phyloP scores from a whole-genome alignment of 1,140 invertebrate species.

The Lycorma delicatula region DNA sequence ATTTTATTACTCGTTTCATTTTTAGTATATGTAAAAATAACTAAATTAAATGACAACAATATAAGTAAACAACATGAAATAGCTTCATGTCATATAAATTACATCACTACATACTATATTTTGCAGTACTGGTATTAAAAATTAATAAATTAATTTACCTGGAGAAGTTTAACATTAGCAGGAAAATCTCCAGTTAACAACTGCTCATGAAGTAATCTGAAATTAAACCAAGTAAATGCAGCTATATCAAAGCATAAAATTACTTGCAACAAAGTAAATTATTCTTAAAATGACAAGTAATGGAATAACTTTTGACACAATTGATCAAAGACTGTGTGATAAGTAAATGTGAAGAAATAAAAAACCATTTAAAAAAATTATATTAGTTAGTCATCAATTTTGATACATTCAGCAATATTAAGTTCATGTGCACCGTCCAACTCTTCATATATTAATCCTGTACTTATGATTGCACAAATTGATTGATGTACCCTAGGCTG shows the following conservation, averaged over 20 bases:
- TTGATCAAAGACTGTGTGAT: neutral
- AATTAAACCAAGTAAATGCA: too few species aligned
- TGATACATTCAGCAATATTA: neutral
- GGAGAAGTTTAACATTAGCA: conserved; percentile 84
- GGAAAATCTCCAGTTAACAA: conserved; percentile 82
- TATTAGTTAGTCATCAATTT: neutral
- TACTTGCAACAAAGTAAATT: neutral
- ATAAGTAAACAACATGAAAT: neutral
- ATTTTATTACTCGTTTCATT: too few species aligned
- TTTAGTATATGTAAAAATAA: neutral
- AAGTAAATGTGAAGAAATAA: neutral
- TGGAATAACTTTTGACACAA: neutral
- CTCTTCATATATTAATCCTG: too few species aligned
- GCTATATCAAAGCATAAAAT: too few species aligned
- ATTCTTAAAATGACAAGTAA: conserved; percentile 7
- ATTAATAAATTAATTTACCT: conserved; percentile 41
- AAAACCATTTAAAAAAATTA: neutral
- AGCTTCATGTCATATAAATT: neutral
- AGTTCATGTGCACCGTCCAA: too few species aligned
- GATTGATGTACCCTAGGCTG: too few species aligned
- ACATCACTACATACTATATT: neutral
- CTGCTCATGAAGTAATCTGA: conserved; percentile 69
- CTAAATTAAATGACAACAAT: neutral
- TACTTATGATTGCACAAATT: too few species aligned
- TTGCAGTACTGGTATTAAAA: conserved; percentile 10